Base-by-base conservation (phyloP, 2,113 vertebrate genomes). In the Neomonachus schauinslandi region DNA sequence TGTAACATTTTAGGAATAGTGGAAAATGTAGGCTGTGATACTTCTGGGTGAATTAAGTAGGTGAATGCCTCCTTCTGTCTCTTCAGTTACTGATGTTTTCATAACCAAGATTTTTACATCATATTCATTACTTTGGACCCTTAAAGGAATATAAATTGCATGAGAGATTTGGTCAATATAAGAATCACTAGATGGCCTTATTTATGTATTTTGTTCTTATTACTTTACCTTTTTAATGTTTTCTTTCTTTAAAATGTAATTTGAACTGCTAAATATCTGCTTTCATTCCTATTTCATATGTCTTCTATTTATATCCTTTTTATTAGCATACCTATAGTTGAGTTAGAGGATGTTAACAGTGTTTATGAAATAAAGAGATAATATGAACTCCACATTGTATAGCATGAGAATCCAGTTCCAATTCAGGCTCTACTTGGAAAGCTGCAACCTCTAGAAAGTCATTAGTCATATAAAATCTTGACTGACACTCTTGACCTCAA, bases 201-300 rank as follows among this genome's bases (percentile, higher is more conserved):
- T 76, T 93, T 95, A 19, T 36, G 7, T 74, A 42, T 90, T 92
- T 87, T 51, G 31, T 71, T 94, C 90, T 49, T 59, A 81, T 33
- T 28, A 84, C 76, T 82, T 53, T 53, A 42, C 36, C 46, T 86
- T 51, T 82, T 74, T 49, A 69, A 63, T 77, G 33, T 74, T 83
- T 92, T 89, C 36, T 82, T 80, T 97, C 51, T 71, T 93, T 93
- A 74, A 92, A n/a, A 53, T 91, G 42, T 93, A 83, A 77, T 91
- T 90, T 87, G 36, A 94, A 79, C 71, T 90, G 51, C 51, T 63
- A 91, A 53, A 67, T 89, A 84, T 21, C 39, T 69, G n/a, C n/a
- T 94, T 92, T 74, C 21, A 33, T 95, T 93, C 13, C 49, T 95
- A 28, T 84, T 90, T 92, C 83, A 51, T 88, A 33, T 74, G 10